These are phyloP conservation scores for Dendroctonus valens DNA, from an alignment of 1,140 invertebrate species.

Conservation along the genomic window DNA sequence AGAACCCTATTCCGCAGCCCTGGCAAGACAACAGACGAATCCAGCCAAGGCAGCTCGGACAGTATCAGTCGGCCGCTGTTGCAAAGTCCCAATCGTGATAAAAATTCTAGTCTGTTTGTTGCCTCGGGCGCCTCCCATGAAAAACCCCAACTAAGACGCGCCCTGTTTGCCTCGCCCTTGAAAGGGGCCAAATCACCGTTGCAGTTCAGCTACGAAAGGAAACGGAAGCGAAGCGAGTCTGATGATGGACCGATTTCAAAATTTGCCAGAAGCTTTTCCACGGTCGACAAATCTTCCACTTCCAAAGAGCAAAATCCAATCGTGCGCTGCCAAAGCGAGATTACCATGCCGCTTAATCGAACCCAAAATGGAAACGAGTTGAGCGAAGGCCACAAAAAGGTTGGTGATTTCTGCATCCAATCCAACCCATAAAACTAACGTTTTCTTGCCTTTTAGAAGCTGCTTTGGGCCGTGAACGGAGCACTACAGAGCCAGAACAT, in stretches of 20 bases:
- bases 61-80: conserved; percentile 51
- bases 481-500: conserved; percentile 64
- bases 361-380: conserved; percentile 50
- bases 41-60: conserved; percentile 1
- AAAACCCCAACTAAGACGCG: conserved; percentile 53
- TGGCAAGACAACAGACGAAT: neutral
- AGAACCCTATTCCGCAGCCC: conserved; percentile 50
- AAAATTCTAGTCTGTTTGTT: conserved; percentile 37
- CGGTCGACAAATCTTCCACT: conserved; percentile 20
- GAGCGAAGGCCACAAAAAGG: conserved; percentile 64
- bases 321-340: conserved; percentile 39
- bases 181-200: conserved; percentile 47
- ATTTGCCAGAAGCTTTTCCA: conserved; percentile 55
- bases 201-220: conserved; percentile 42
- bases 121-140: conserved; percentile 15
- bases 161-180: conserved; percentile 57
- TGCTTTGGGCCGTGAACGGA: conserved; percentile 68
- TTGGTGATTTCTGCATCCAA: conserved; percentile 40
- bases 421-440: too few relatives aligned
- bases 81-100: conserved; percentile 58
- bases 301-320: conserved; percentile 10
- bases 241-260: conserved; percentile 48
- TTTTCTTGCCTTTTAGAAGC: conserved; percentile 56
- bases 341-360: conserved; percentile 28
- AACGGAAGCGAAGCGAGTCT: conserved; percentile 57